Conservation (phyloP, 2,888 invertebrate species). For the Euplagia quadripunctaria region DNA sequence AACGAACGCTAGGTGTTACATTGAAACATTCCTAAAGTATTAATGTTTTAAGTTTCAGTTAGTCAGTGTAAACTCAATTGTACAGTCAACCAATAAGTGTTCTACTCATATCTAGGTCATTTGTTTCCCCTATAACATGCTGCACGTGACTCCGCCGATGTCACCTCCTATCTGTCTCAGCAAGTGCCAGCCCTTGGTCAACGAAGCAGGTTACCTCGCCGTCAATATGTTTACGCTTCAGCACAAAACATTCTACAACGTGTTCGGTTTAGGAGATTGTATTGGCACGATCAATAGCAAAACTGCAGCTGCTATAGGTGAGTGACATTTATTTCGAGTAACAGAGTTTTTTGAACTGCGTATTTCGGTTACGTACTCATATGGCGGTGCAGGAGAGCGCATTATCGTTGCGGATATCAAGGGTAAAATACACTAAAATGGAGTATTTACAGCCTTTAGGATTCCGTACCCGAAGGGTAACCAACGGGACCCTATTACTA, state of each 20-base stretch:
- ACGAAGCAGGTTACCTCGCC: slow-evolving; percentile 91
- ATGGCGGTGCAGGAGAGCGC: too few relatives aligned
- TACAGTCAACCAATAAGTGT: too few relatives aligned
- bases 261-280: slow-evolving; percentile 98
- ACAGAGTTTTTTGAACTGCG: too few relatives aligned
- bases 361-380: too few relatives aligned
- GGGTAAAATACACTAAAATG: too few relatives aligned
- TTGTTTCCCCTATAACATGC: slow-evolving; percentile 90
- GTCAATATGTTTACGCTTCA: slow-evolving; percentile 93
- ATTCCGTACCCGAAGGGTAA: too few relatives aligned
- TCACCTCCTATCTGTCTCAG: slow-evolving; percentile 90
- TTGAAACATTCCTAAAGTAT: too few relatives aligned
- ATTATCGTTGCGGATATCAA: too few relatives aligned
- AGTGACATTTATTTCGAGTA: slow-evolving; percentile 46
- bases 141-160: slow-evolving; percentile 97
- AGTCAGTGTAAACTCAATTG: too few relatives aligned
- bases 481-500: too few relatives aligned
- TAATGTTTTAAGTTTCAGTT: background rate
- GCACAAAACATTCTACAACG: slow-evolving; percentile 92
- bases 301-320: slow-evolving; percentile 97
- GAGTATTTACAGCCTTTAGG: too few relatives aligned
- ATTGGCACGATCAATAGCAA: slow-evolving; percentile 96
- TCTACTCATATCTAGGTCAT: slow-evolving; percentile 55
- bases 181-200: slow-evolving; percentile 88
- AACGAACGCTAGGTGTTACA: too few relatives aligned